Evolutionary conservation across 1,140 invertebrate species (phyloP), one percentile per base, ranked within the genome.

Genomic region (Hycleus cichorii): DNA sequence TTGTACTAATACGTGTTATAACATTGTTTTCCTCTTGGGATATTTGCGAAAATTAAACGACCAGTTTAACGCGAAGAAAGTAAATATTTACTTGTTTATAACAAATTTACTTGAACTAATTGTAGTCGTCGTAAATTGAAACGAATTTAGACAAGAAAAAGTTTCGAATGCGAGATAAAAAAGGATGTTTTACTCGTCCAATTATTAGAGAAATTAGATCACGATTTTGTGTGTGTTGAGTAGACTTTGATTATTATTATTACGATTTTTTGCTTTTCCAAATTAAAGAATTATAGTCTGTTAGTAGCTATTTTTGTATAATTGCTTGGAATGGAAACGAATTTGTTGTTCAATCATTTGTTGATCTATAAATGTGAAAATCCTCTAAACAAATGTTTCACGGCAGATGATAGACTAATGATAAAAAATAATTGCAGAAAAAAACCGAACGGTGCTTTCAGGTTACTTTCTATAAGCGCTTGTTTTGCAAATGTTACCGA

Each of bases 381-480:
- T 11, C 24, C n/a, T 26, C 7, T n/a, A 26, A 48, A 26, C 27
- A 26, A 26, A 48, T 27, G 9, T 12, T n/a, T 39, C 4, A 51
- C 27, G 49, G 10, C 25, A 11, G 18, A 39, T 39, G 48, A 42
- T 49, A 57, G 48, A 39, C 11, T 42, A 38, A 56, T 38, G 49
- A 39, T 45, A 44, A 47, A 49, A 49, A 39, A 49, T 49, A 11
- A 49, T 49, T 24, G 40, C 39, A 40, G 39, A 57, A 12, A 57
- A 39, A 51, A 24, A 40, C 1, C 18, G 43, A 57, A 43, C 27
- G 47, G 56, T 58, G 56, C 50, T 58, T 50, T 50, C 56, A 58
- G 56, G 56, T 58, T 58, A 50, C 40, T 58, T 50, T 58, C 48
- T 58, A 58, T 44, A 49, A 27, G 46, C 44, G 56, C 49, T 42